Base-by-base conservation (phyloP, 2,888 invertebrate genomes). In the Epinotia nisella region DNA sequence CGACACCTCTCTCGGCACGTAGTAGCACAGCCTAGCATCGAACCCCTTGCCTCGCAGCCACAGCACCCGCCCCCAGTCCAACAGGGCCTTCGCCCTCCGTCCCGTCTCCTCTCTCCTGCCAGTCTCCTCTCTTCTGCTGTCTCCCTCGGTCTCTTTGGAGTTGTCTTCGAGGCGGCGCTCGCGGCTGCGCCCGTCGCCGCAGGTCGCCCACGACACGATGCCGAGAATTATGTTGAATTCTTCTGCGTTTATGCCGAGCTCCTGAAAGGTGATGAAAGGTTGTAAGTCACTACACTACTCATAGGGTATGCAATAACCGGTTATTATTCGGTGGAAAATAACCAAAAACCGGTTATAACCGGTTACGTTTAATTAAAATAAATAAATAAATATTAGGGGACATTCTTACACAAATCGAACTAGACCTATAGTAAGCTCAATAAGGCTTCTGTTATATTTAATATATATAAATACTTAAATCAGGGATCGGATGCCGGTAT, bases 141-240 rank as follows among this genome's bases (percentile, higher is more conserved):
- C 17, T 11, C 11, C 59, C 35, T 53, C 11, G 2, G 51, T 51
- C 53, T 10, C 29, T 1, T 49, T 21, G 1, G 62, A 11, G 53
- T 11, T 15, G 1, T 49, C 39, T n/a, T 13, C 61, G 2, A n/a
- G 55, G 15, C 83, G 78, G 2, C 83, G 81, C 76, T 94, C 93
- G 45, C 95, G 94, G 79, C 95, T 95, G 75, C 94, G 92, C 0
- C 96, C 96, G 82, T 89, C 87, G 7, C 97, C 97, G 89, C 98
- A 98, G 1, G 97, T 97, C 0, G 97, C 98, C 98, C 98, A 98
- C 83, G 98, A 97, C 9, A 97, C 97, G 82, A 98, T 94, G 76
- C 97, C 96, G 73, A 96, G 95, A 83, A 98, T 95, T 35, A 97
- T 93, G 77, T 95, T 94, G 86, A 98, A 96, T 70, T 98, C 96